Evolutionary conservation across 2,888 invertebrate genomes (phyloP).

Genomic region (Hetaerina titia): DNA sequence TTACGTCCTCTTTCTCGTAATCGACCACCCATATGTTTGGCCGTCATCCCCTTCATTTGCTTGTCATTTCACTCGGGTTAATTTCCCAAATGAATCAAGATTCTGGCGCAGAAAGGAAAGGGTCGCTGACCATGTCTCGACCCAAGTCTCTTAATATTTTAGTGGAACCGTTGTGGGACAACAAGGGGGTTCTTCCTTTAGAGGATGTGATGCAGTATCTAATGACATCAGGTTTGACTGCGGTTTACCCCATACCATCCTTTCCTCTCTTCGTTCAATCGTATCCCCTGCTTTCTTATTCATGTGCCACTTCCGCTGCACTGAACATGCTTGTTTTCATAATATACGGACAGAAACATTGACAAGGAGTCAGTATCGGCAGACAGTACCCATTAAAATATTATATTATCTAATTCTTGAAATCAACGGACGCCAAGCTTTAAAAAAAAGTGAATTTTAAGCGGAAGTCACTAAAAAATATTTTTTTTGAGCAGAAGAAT

Average conservation of each 20-base stretch:
- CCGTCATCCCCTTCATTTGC: background rate
- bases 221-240: background rate
- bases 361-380: too few species aligned
- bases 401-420: too few species aligned
- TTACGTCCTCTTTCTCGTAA: background rate
- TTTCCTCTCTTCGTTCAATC: background rate
- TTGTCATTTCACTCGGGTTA: background rate
- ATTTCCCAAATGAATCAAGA: constrained; percentile 19
- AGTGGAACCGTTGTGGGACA: background rate
- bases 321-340: too few species aligned
- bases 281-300: background rate
- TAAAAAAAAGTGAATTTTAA: too few species aligned
- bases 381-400: too few species aligned
- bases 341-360: too few species aligned
- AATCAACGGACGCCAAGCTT: too few species aligned
- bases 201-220: background rate
- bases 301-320: too few species aligned
- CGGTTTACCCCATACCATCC: background rate
- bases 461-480: too few species aligned
- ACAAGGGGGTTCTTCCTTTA: background rate
- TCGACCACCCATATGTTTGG: background rate
- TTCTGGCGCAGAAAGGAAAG: background rate
- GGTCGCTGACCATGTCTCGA: background rate
- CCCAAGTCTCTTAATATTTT: background rate
- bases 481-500: too few species aligned